A percentile compares a stretch with the other conserved stretches of the same genome.
Evolutionary conservation across 1,140 invertebrate species (phyloP).

Genomic region (Drosophila novamexicana): DNA sequence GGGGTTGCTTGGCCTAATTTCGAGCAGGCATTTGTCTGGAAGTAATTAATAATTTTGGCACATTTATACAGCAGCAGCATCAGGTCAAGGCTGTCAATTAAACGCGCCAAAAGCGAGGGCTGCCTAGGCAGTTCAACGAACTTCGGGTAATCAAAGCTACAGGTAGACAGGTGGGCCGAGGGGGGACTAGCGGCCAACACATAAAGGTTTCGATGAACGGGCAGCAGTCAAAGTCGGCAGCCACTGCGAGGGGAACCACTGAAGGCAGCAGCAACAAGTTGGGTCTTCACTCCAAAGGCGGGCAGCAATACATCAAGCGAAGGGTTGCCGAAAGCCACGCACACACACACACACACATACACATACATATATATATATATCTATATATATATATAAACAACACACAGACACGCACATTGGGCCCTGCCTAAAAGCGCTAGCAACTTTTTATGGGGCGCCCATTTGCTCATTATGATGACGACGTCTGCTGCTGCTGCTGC

Average conservation of each 20-base stretch:
- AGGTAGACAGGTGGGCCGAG: neutral
- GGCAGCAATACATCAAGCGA: slow-evolving; percentile 41
- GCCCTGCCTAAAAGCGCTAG: slow-evolving; percentile 38
- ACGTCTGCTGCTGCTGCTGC: slow-evolving; percentile 25
- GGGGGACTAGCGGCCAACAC: neutral
- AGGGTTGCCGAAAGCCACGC: slow-evolving; percentile 67
- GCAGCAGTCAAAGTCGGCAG: slow-evolving; percentile 20
- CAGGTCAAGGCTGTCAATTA: slow-evolving; percentile 49
- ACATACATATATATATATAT: neutral
- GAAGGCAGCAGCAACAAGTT: slow-evolving; percentile 47
- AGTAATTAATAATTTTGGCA: slow-evolving; percentile 69
- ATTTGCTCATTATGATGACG: slow-evolving; percentile 55
- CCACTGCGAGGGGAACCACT: neutral
- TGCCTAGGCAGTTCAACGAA: slow-evolving; percentile 40
- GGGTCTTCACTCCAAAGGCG: neutral
- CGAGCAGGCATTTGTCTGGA: slow-evolving; percentile 21
- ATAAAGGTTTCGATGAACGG: slow-evolving; percentile 6
- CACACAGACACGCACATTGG: slow-evolving; percentile 38
- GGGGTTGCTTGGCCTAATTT: slow-evolving; percentile 56
- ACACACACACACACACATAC: slow-evolving; percentile 14
- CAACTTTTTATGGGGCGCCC: slow-evolving; percentile 57
- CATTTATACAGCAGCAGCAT: slow-evolving; percentile 38
- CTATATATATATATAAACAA: neutral
- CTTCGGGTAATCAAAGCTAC: neutral
- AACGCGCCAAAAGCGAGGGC: slow-evolving; percentile 13